Conservation (phyloP, 2,888 invertebrate species). For the Heteropelma amictum region DNA sequence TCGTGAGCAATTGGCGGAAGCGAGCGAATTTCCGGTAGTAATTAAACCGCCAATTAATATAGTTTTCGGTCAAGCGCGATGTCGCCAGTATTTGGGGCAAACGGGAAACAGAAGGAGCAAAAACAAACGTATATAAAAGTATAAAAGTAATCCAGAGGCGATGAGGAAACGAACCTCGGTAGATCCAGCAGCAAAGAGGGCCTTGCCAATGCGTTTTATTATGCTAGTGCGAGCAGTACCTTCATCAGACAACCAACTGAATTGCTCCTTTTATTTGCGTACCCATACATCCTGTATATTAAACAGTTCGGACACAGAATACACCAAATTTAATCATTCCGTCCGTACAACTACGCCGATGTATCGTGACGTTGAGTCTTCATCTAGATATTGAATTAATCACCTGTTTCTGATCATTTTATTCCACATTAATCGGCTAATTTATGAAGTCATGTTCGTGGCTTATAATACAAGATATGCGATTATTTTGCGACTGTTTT, state of each 20-base stretch:
- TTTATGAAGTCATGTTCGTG: no score
- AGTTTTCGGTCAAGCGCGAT: conserved; percentile 59
- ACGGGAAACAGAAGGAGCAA: not conserved
- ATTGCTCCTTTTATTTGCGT: conserved; percentile 28
- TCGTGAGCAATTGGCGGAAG: conserved; percentile 18
- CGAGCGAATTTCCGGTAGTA: conserved; percentile 51
- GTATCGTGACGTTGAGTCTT: no score
- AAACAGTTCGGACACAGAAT: not conserved
- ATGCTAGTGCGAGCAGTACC: conserved; percentile 44
- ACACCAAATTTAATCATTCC: conserved; percentile 14
- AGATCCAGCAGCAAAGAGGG: no score
- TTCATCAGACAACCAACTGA: conserved; percentile 49
- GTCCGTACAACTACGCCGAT: not conserved
- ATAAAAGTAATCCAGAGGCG: no score
- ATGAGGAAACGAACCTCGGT: no score
- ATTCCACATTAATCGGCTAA: no score
- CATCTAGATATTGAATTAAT: no score
- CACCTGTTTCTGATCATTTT: no score
- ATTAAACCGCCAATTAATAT: conserved; percentile 66
- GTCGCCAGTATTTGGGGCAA: conserved; percentile 3
- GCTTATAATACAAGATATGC: no score
- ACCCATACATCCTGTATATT: conserved; percentile 20
- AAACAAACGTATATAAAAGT: no score
- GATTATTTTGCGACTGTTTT: no score
- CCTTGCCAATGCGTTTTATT: no score